A percentile compares a stretch with the other conserved stretches of the same genome.
Conservation (phyloP, 2,888 invertebrate species). For the Volucella zonaria region DNA sequence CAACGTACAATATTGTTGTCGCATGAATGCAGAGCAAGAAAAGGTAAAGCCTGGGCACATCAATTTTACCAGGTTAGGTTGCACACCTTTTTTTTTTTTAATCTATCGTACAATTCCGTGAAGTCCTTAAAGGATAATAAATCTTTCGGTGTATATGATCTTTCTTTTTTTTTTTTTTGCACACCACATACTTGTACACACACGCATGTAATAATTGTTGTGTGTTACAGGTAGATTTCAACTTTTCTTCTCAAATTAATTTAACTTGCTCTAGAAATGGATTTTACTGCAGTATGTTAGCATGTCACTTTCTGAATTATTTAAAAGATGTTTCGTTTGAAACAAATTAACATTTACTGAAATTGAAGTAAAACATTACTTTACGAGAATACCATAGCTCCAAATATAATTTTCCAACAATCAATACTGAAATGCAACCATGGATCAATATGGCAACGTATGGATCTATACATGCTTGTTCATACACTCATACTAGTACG, state of each 20-base stretch:
- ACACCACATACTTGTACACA: conserved; percentile 3
- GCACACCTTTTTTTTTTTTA: conserved; percentile 9
- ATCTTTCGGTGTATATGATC: conserved; percentile 56
- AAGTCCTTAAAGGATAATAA: conserved; percentile 54
- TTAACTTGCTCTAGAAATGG: not conserved
- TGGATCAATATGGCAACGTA: not conserved
- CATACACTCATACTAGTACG: not conserved
- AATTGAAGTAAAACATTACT: no score
- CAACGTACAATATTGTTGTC: conserved; percentile 50
- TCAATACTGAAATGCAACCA: no score
- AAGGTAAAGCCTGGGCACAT: conserved; percentile 43
- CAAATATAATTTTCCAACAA: no score
- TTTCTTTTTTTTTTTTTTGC: conserved; percentile 24
- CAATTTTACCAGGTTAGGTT: conserved; percentile 41
- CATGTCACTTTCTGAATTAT: no score
- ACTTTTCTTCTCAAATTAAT: conserved; percentile 38
- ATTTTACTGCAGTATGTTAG: no score
- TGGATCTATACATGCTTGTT: not conserved
- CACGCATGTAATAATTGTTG: conserved; percentile 9
- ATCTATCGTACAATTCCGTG: conserved; percentile 48
- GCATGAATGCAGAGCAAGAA: conserved; percentile 47
- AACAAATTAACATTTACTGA: no score
- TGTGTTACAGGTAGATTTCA: conserved; percentile 30
- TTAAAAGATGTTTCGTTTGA: no score
- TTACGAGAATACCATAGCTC: no score